Percentiles rank a stretch among this genome's conserved stretches.
Conservation (phyloP, 2,797 vertebrate genomes). For the Micromesistius poutassou region DNA sequence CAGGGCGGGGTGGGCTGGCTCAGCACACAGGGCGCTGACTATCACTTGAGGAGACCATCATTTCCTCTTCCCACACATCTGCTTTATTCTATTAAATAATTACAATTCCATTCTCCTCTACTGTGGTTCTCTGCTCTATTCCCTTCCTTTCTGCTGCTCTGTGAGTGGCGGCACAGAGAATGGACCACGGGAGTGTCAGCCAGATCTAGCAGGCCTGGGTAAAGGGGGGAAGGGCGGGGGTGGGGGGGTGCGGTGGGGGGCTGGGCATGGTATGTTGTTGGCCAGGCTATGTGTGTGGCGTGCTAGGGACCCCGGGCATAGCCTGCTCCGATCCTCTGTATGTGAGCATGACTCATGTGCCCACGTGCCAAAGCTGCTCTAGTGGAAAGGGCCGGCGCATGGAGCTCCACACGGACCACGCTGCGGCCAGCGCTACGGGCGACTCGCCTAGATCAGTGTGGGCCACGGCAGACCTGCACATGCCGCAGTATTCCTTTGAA, state of each 20-base stretch:
- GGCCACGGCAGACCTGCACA: neutral
- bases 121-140: neutral
- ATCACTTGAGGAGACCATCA: neutral
- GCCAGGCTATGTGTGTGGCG: slow-evolving; percentile 23
- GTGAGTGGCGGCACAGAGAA: too few relatives aligned
- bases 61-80: slow-evolving; percentile 1
- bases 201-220: neutral
- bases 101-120: slow-evolving; percentile 9
- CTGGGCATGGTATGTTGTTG: slow-evolving; percentile 55
- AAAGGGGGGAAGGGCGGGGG: slow-evolving; percentile 35
- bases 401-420: slow-evolving; percentile 14
- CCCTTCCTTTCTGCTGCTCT: too few relatives aligned
- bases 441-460: slow-evolving; percentile 9
- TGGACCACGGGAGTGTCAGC: too few relatives aligned
- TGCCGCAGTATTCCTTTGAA: too few relatives aligned
- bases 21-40: neutral
- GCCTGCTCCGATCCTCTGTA: slow-evolving; percentile 25
- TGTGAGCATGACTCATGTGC: slow-evolving; percentile 54
- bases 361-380: slow-evolving; percentile 41
- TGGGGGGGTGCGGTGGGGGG: too few relatives aligned
- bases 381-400: slow-evolving; percentile 39
- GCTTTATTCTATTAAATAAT: slow-evolving; percentile 8
- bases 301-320: slow-evolving; percentile 17
- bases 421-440: slow-evolving; percentile 32
- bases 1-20: neutral